Evolutionary conservation across 2,888 invertebrate genomes (phyloP).

Genomic region (Trichogramma evanescens): DNA sequence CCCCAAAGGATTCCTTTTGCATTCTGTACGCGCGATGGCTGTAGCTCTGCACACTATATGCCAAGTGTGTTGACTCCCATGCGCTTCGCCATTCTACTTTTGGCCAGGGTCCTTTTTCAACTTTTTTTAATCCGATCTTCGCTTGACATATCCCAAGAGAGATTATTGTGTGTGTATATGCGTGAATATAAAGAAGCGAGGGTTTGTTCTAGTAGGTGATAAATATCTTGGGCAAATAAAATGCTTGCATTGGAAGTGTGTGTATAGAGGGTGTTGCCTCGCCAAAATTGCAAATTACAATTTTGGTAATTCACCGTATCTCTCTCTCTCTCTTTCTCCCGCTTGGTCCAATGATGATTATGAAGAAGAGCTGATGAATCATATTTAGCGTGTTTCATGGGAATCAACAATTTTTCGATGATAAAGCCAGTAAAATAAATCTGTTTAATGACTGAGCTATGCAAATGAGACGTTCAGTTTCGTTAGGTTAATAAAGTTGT

Average conservation of each 20-base stretch:
- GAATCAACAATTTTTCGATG: no score
- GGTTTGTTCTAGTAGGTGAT: not conserved
- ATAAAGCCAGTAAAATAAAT: no score
- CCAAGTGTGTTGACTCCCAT: constrained; percentile 8
- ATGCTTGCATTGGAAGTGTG: not conserved
- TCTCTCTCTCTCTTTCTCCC: no score
- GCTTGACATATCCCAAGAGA: not conserved
- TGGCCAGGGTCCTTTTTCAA: constrained; percentile 5
- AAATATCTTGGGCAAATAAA: not conserved
- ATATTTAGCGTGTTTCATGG: no score
- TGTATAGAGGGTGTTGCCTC: no score
- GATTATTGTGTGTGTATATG: not conserved
- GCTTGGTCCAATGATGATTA: no score
- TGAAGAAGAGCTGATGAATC: no score
- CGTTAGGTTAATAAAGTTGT: no score
- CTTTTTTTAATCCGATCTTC: constrained; percentile 9
- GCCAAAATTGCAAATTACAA: no score
- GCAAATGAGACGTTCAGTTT: no score
- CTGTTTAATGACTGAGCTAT: no score
- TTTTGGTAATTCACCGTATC: no score
- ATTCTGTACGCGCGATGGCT: not conserved
- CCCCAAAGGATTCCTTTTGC: not conserved
- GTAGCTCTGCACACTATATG: not conserved
- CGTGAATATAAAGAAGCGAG: not conserved
- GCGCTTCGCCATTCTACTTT: constrained; percentile 5